These are phyloP conservation scores for Hydriomena furcata DNA, from an alignment of 2,888 invertebrate species.

Conservation along the genomic window DNA sequence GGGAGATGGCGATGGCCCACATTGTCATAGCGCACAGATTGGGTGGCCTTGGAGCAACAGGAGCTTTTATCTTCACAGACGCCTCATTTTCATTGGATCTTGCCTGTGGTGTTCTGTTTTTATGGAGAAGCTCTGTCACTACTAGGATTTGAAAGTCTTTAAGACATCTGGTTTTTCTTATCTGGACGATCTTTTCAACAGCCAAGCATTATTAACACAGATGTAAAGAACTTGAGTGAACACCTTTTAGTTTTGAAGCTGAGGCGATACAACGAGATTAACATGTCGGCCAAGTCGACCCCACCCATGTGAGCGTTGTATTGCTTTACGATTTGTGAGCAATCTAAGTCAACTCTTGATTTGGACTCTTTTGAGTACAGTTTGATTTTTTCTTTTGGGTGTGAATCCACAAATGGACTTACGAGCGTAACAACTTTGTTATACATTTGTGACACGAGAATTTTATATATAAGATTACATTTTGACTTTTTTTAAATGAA, in stretches of 20 bases:
- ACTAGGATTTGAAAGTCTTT: not conserved
- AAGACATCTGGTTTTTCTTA: not conserved
- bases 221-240: not conserved
- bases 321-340: slow-evolving; percentile 12
- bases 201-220: too few relatives aligned
- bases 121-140: not conserved
- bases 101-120: slow-evolving; percentile 6
- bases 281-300: slow-evolving; percentile 21
- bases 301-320: slow-evolving; percentile 19
- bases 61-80: slow-evolving; percentile 3
- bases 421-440: slow-evolving; percentile 10
- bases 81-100: slow-evolving; percentile 2
- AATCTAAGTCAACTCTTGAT: slow-evolving; percentile 2
- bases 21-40: slow-evolving; percentile 2
- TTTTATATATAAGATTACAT: too few relatives aligned
- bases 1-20: slow-evolving; percentile 4
- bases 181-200: not conserved
- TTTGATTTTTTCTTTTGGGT: not conserved
- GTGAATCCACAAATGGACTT: not conserved
- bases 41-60: not conserved
- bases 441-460: too few relatives aligned
- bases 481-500: too few relatives aligned
- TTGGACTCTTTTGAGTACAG: not conserved
- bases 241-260: not conserved
- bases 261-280: slow-evolving; percentile 19